phyloP scores from a whole-genome alignment of 37 sponge, comb jelly and placozoan genomes.

The Chondrosia reniformis region DNA sequence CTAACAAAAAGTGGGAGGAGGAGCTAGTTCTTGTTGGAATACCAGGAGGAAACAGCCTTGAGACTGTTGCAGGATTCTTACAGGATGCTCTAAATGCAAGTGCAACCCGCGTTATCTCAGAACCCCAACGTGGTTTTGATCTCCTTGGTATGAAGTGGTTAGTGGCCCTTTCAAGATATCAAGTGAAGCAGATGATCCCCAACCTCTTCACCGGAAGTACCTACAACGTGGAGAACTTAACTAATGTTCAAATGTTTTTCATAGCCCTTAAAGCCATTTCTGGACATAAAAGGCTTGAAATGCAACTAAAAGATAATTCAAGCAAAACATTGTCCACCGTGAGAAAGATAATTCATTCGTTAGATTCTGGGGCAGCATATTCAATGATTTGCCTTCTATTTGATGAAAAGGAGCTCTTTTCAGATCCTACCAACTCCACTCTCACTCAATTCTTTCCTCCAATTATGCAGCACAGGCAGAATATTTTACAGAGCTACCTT shows the following conservation, averaged over 20 bases:
- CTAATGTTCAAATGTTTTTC: constrained; percentile 27
- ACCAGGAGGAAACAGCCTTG: not conserved
- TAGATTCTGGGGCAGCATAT: constrained; percentile 24
- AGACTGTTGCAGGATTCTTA: not conserved
- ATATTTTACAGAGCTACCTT: not conserved
- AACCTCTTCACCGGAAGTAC: not conserved
- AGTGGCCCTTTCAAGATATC: constrained; percentile 45
- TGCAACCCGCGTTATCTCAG: not conserved
- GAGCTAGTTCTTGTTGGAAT: not conserved
- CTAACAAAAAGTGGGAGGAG: not conserved
- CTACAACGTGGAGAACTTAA: constrained; percentile 36
- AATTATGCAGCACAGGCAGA: not conserved
- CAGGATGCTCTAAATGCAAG: not conserved
- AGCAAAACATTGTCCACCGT: not conserved
- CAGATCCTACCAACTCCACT: constrained; percentile 16
- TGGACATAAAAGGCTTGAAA: constrained; percentile 20
- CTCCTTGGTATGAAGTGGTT: constrained; percentile 64
- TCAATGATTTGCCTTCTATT: constrained; percentile 38
- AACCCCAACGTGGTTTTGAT: constrained; percentile 28
- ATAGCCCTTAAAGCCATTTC: constrained; percentile 38
- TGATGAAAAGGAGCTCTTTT: constrained; percentile 62
- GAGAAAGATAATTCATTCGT: constrained; percentile 1
- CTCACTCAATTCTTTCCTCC: constrained; percentile 32
- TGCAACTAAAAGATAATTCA: not conserved
- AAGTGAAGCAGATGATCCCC: constrained; percentile 55